These are phyloP conservation scores for Odontamblyopus rebecca DNA, from an alignment of 2,797 vertebrate genomes.

Conservation along the genomic window DNA sequence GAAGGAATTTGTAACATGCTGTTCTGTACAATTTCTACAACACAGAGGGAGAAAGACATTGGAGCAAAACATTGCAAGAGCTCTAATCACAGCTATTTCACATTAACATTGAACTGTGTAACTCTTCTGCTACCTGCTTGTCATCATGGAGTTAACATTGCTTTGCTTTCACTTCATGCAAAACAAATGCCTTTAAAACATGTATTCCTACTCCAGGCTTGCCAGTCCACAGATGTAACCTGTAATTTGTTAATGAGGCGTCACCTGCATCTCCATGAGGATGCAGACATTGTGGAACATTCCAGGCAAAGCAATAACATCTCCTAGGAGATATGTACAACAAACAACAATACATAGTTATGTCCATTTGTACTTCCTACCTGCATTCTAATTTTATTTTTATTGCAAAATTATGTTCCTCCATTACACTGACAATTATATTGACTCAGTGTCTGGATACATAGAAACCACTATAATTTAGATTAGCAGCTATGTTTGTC, in stretches of 20 bases:
- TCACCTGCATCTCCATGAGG: no score
- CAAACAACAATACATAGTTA: not conserved
- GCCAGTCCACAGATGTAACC: no score
- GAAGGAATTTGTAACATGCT: not conserved
- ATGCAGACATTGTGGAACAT: no score
- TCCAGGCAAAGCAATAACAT: no score
- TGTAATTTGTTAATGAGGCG: no score
- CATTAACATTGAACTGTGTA: not conserved
- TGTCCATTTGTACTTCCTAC: not conserved
- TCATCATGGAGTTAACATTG: not conserved
- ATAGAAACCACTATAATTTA: conserved; percentile 9
- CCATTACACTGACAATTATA: conserved; percentile 8
- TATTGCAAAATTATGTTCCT: conserved; percentile 4
- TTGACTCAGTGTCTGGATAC: conserved; percentile 10
- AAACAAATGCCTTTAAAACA: no score
- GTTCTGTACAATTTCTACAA: not conserved
- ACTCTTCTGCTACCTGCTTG: not conserved
- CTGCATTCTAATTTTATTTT: not conserved
- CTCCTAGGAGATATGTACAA: not conserved
- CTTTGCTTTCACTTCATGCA: no score
- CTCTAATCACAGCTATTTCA: not conserved
- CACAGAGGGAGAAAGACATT: not conserved
- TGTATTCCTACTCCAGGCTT: no score
- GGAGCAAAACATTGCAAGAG: no score
- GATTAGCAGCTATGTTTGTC: conserved; percentile 4